Percentiles rank a stretch among this genome's conserved stretches.
These are phyloP conservation scores for Lutjanus erythropterus DNA, from an alignment of 2,113 vertebrate genomes.

Conservation along the genomic window DNA sequence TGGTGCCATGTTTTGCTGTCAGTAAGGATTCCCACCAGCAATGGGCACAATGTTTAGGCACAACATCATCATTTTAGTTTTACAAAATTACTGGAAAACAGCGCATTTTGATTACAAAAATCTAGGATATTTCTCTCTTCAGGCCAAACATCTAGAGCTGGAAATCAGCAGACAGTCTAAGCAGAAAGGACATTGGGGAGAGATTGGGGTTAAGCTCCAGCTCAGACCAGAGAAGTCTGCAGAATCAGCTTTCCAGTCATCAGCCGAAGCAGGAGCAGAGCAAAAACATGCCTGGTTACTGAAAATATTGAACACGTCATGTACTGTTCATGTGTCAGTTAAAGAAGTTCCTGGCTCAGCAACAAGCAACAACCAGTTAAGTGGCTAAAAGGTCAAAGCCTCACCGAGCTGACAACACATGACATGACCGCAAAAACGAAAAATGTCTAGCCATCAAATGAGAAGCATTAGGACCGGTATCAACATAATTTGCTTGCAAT, in stretches of 20 bases:
- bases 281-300: neutral
- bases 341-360: neutral
- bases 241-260: neutral
- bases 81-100: neutral
- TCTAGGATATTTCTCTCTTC: neutral
- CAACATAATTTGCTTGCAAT: neutral
- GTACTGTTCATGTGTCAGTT: neutral
- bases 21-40: constrained; percentile 7
- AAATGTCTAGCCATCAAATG: neutral
- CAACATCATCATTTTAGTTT: neutral
- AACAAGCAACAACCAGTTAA: neutral
- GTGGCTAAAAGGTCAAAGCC: constrained; percentile 8
- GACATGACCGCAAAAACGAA: neutral
- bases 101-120: too few species aligned
- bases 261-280: neutral
- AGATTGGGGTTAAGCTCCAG: constrained; percentile 54
- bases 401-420: neutral
- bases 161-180: constrained; percentile 18
- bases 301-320: neutral
- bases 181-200: neutral
- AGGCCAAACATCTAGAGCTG: neutral
- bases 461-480: neutral
- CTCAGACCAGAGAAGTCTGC: constrained; percentile 41
- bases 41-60: neutral
- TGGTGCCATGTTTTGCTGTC: neutral